Conservation (phyloP, 2,888 invertebrate species). For the Spisula solida region DNA sequence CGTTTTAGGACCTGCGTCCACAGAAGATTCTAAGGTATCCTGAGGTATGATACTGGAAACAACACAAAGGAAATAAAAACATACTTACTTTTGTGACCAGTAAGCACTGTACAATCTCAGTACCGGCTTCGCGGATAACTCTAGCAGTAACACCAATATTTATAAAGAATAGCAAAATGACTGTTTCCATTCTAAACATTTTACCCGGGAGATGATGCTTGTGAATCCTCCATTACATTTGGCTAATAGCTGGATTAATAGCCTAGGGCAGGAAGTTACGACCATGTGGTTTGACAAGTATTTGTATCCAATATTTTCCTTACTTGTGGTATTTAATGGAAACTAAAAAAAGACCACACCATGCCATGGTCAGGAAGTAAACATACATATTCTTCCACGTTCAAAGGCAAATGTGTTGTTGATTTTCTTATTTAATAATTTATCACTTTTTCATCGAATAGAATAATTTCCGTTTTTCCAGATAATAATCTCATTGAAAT, state of each 20-base stretch:
- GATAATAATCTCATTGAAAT: too few relatives aligned
- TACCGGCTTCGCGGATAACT: not conserved
- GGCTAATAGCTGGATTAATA: not conserved
- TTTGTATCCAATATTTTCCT: not conserved
- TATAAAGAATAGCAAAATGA: not conserved
- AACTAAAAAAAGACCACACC: not conserved
- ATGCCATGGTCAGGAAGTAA: not conserved
- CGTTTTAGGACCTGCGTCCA: too few relatives aligned
- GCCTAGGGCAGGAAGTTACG: not conserved
- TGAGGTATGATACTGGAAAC: too few relatives aligned
- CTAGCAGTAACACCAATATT: not conserved
- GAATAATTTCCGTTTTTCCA: too few relatives aligned
- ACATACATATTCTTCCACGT: not conserved
- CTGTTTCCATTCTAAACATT: not conserved
- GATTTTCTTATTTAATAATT: too few relatives aligned
- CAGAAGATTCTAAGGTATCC: too few relatives aligned
- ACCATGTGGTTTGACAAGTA: not conserved
- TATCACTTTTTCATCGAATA: too few relatives aligned
- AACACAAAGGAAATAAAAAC: not conserved
- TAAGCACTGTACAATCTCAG: not conserved
- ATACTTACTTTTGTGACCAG: not conserved
- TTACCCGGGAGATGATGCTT: not conserved
- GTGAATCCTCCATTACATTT: not conserved
- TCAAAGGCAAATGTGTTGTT: too few relatives aligned
- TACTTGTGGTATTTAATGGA: not conserved